Evolutionary conservation across 2,888 invertebrate genomes (phyloP), one percentile per base, ranked within the genome.

Genomic region (Leucophenga montana): DNA sequence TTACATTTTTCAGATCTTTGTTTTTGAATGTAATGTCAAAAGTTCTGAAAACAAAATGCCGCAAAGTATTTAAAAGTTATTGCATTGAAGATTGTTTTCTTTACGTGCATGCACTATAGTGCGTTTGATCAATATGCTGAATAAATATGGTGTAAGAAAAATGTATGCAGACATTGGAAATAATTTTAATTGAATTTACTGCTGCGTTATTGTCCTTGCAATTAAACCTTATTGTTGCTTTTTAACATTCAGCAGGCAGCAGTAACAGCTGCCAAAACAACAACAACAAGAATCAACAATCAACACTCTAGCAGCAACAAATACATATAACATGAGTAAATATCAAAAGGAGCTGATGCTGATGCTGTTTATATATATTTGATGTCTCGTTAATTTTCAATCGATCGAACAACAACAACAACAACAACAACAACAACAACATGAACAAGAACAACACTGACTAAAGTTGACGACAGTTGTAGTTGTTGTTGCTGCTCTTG

Each of bases 381-480:
- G 78, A 78, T 77, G 71, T 73, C 77, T 78, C 46, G 62, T 64
- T 64, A 64, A 64, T 46, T 46, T 64, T 64, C 62, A 64, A 64
- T 64, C 62, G 78, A 77, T 69, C 77, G 77, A 74, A 67, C 77
- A 78, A 71, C 22, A 62, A 4, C 46, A 64, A 14, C 46, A 62
- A 14, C 62, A 46, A 22, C 18, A 44, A 22, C 22, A 62, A 13
- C 11, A 74, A 67, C 77, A 78, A 71, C 20, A 62, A 1, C 44
- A 62, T 8, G 77, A 74, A 67, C 77, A 78, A 71, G 14, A 62
- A 4, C 46, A 64, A 14, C 14, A 14, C 13, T 14, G n/a, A 46
- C 11, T 8, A 62, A 48, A 48, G 46, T 48, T 64, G 62, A 64
- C 46, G 33, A 48, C 62, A 64, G 5, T 22, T 68, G 68, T 59